phyloP scores from a whole-genome alignment of 2,888 invertebrate genomes.

The Megalurothrips usitatus region DNA sequence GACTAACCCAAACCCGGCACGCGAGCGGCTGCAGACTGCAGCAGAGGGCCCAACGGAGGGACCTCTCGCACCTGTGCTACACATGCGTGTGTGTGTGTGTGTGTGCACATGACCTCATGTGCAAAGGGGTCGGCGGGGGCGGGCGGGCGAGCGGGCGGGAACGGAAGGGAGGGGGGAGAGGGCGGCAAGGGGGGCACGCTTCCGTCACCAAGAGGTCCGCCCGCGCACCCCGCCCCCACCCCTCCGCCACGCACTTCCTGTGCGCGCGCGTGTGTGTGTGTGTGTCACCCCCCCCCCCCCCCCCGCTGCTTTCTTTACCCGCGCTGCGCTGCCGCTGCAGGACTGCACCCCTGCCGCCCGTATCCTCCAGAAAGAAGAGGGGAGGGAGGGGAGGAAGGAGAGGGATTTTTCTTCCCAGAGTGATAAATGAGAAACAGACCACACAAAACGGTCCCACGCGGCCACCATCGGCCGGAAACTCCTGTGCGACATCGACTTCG shows the following conservation, averaged over 20 bases:
- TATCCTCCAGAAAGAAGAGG: no score
- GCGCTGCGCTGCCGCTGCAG: not conserved
- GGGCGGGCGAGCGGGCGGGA: not conserved
- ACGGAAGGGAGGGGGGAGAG: not conserved
- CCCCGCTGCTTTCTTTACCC: not conserved
- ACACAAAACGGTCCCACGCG: not conserved
- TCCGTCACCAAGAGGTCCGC: no score
- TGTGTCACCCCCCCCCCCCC: not conserved
- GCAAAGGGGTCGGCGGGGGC: not conserved
- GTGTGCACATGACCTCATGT: not conserved
- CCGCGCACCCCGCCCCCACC: not conserved
- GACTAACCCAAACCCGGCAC: no score
- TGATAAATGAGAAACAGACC: not conserved
- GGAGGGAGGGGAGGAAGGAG: no score
- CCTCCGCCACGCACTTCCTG: not conserved
- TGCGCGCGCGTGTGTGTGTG: not conserved
- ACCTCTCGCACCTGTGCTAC: no score
- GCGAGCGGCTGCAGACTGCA: no score
- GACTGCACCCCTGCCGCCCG: no score
- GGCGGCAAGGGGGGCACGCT: no score
- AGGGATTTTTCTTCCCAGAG: not conserved
- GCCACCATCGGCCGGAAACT: not conserved
- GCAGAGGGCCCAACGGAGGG: no score
- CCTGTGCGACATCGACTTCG: no score
- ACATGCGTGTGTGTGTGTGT: no score